A percentile compares a stretch with the other conserved stretches of the same genome.
Conservation (phyloP, 2,888 invertebrate genomes). For the Meliscaeva auricollis region DNA sequence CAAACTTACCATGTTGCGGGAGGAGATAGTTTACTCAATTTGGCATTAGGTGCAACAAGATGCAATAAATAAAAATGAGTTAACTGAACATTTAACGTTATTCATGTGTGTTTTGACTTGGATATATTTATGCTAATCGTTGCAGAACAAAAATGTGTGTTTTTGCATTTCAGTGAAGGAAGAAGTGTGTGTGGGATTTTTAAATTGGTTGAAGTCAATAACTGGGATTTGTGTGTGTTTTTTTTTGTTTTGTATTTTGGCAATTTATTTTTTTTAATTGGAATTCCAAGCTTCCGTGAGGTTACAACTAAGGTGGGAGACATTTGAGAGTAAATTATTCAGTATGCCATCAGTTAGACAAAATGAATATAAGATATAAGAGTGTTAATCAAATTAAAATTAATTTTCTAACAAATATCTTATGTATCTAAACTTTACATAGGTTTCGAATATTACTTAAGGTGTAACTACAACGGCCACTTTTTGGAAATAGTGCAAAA, state of each 20-base stretch:
- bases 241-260: no score
- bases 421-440: no score
- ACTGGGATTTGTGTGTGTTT: no score
- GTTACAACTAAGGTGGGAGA: background rate
- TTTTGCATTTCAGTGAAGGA: background rate
- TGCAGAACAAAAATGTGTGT: slow-evolving; percentile 31
- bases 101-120: slow-evolving; percentile 63
- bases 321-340: background rate
- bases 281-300: background rate
- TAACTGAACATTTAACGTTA: slow-evolving; percentile 66
- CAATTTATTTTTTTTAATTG: slow-evolving; percentile 18
- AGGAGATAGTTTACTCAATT: slow-evolving; percentile 63
- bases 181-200: slow-evolving; percentile 24
- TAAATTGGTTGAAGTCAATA: background rate
- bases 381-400: no score
- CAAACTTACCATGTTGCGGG: slow-evolving; percentile 13
- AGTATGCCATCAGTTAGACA: no score
- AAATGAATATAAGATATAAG: no score
- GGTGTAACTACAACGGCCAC: no score
- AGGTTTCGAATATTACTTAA: no score
- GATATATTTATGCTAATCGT: slow-evolving; percentile 43
- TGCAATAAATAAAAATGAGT: slow-evolving; percentile 73
- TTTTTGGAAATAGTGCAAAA: no score
- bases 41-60: slow-evolving; percentile 70
- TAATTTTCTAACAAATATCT: no score